These are phyloP conservation scores for Thunnus albacares DNA, from an alignment of 2,797 vertebrate species.

Conservation along the genomic window DNA sequence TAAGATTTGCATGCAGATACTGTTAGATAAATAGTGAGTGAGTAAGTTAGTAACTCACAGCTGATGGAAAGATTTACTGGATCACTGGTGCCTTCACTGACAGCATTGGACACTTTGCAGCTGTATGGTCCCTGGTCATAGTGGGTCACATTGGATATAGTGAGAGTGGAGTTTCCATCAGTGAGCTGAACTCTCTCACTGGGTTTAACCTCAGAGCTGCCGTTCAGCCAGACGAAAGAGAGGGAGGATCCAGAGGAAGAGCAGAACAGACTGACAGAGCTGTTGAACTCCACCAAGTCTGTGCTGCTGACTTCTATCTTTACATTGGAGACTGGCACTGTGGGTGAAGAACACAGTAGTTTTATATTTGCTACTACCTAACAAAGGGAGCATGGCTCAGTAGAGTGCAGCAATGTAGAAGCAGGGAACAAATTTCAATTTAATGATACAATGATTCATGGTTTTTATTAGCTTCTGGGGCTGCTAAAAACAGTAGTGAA, in stretches of 20 bases:
- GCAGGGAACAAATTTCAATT: no score
- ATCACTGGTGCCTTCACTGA: slow-evolving; percentile 60
- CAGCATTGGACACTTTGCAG: slow-evolving; percentile 66
- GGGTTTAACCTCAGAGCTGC: slow-evolving; percentile 66
- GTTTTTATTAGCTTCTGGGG: no score
- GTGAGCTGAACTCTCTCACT: slow-evolving; percentile 60
- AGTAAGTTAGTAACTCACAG: slow-evolving; percentile 66
- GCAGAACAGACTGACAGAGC: slow-evolving; percentile 72
- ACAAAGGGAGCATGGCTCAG: no score
- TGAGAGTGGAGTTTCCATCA: slow-evolving; percentile 56
- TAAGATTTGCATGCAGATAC: neutral
- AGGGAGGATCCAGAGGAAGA: slow-evolving; percentile 65
- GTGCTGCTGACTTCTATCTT: slow-evolving; percentile 28
- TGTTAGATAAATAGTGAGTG: neutral
- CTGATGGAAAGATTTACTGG: slow-evolving; percentile 54
- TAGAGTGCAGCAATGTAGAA: no score
- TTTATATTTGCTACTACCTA: no score
- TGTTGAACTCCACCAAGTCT: slow-evolving; percentile 74
- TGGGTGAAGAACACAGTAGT: neutral
- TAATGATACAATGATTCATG: no score
- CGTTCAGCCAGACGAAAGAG: slow-evolving; percentile 75
- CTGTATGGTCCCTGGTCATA: slow-evolving; percentile 73
- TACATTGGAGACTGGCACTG: slow-evolving; percentile 71
- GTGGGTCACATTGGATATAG: slow-evolving; percentile 57
- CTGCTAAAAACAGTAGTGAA: no score